Conservation (phyloP, 2,888 invertebrate genomes). For the Nomada fucata region DNA sequence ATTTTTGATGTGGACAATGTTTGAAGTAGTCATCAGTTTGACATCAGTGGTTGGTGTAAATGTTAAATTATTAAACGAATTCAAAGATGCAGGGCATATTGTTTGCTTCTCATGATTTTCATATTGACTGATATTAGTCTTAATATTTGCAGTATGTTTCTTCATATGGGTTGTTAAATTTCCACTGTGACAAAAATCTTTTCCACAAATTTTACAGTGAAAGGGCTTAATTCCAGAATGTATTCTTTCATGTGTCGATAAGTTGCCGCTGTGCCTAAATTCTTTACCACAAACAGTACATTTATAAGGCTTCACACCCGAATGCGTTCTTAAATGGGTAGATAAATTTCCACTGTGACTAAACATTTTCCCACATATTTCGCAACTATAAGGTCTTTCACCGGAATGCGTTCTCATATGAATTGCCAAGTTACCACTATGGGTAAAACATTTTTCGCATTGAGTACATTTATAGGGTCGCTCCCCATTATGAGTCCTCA, state of each 20-base stretch:
- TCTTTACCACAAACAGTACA: conserved; percentile 82
- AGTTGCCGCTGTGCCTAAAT: conserved; percentile 83
- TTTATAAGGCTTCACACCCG: conserved; percentile 83
- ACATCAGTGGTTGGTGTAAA: conserved; percentile 44
- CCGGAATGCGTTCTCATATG: conserved; percentile 83
- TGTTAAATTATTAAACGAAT: conserved; percentile 56
- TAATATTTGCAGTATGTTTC: conserved; percentile 77
- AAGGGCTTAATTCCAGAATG: conserved; percentile 83
- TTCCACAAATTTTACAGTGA: conserved; percentile 82
- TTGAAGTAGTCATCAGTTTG: conserved; percentile 52
- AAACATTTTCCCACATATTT: conserved; percentile 83
- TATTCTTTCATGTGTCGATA: conserved; percentile 83
- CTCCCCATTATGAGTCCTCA: conserved; percentile 83
- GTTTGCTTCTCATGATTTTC: conserved; percentile 67
- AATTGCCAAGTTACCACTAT: conserved; percentile 82
- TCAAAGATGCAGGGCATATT: conserved; percentile 57
- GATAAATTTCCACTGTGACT: conserved; percentile 83
- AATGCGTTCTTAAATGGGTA: conserved; percentile 82
- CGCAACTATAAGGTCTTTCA: conserved; percentile 82
- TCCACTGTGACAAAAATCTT: conserved; percentile 83
- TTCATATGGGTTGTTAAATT: conserved; percentile 83
- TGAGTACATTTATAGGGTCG: conserved; percentile 82
- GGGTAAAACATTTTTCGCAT: conserved; percentile 83
- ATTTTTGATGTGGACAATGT: conserved; percentile 69
- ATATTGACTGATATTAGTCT: conserved; percentile 64